phyloP scores from a whole-genome alignment of 2,113 vertebrate genomes.

The Stercorarius parasiticus region DNA sequence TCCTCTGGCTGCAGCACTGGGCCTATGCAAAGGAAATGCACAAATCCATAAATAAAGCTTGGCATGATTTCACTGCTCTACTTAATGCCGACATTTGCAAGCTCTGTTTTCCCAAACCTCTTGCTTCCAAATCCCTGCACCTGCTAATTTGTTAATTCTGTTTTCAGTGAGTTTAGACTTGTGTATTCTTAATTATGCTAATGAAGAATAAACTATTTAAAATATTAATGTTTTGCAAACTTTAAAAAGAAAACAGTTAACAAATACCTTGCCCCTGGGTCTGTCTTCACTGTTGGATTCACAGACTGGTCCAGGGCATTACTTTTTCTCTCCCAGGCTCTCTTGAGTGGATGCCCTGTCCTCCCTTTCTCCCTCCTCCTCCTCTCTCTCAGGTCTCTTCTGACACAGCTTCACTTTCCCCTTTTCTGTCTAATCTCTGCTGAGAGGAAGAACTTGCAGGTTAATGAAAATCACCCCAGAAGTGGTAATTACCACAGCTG shows the following conservation, averaged over 20 bases:
- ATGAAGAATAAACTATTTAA: slow-evolving; percentile 53
- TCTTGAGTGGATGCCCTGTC: neutral
- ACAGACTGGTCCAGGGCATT: neutral
- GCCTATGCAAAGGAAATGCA: neutral
- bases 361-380: neutral
- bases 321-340: neutral
- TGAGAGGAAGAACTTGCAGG: neutral
- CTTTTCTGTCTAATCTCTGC: neutral
- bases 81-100: slow-evolving; percentile 52
- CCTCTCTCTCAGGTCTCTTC: neutral
- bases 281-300: neutral
- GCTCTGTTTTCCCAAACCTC: slow-evolving; percentile 43
- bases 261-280: neutral
- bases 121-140: slow-evolving; percentile 54
- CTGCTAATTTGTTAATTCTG: slow-evolving; percentile 72
- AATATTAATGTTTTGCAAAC: slow-evolving; percentile 50
- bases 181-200: slow-evolving; percentile 68
- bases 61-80: slow-evolving; percentile 23
- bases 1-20: slow-evolving; percentile 3
- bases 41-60: slow-evolving; percentile 40
- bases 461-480: neutral
- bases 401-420: neutral
- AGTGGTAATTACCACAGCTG: neutral
- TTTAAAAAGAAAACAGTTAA: neutral
- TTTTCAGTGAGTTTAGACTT: slow-evolving; percentile 64